Conservation (phyloP, 2,888 invertebrate genomes). For the Polymixis flavicincta region DNA sequence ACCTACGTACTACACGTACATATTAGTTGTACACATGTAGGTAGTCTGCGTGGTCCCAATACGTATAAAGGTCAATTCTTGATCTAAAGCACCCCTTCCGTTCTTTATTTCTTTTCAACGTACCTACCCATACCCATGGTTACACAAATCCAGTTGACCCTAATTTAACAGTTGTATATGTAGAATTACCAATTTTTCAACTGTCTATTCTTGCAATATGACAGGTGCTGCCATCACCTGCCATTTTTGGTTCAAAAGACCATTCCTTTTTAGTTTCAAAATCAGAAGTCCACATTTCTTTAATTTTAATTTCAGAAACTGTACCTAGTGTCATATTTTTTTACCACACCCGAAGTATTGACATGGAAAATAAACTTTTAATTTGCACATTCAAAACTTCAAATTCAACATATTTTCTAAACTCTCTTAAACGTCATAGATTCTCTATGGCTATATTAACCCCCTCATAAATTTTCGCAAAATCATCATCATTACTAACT, state of each 20-base stretch:
- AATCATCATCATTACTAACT: slow-evolving; percentile 2
- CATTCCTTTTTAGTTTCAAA: neutral
- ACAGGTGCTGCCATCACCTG: slow-evolving; percentile 18
- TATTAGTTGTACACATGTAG: neutral
- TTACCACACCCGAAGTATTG: neutral
- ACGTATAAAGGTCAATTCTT: neutral
- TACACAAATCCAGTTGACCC: neutral
- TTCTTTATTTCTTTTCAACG: neutral
- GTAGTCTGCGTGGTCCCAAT: neutral
- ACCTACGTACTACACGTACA: too few species aligned
- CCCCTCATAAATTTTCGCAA: slow-evolving; percentile 4
- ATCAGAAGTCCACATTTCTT: neutral
- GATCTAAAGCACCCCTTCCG: neutral
- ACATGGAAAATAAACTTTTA: neutral
- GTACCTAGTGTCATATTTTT: neutral
- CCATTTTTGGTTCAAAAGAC: neutral
- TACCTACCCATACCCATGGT: too few species aligned
- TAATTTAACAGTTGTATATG: neutral
- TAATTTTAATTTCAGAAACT: neutral
- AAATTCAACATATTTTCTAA: neutral
- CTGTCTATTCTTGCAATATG: neutral
- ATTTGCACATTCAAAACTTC: neutral
- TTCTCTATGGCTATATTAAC: slow-evolving; percentile 1
- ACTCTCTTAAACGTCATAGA: neutral
- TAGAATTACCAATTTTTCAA: neutral